Evolutionary conservation across 2,113 vertebrate genomes (phyloP), one percentile per base, ranked within the genome.

Genomic region (Prunella fulvescens): DNA sequence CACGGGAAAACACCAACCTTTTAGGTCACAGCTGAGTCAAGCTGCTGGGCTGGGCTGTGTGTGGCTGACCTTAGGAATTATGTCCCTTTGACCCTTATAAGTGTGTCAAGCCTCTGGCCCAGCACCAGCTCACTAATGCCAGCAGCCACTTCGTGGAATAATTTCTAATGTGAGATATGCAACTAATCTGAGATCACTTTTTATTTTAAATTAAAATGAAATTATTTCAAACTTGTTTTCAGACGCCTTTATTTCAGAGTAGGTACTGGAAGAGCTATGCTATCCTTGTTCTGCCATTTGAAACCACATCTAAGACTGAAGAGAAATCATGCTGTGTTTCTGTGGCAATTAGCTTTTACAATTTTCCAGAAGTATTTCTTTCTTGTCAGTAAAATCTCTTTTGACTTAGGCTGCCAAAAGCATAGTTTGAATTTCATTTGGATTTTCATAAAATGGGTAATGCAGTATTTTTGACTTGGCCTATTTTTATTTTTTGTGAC

Each of bases 311-410:
- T 90, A 37, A 93, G 70, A 71, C 48, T 3, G 3, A 89, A 60
- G 47, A 91, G 29, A 84, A 86, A 51, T 91, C 84, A 65, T 67
- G 37, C 58, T 88, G 71, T 60, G 64, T 95, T 87, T 57, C 66
- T 86, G 82, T 89, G 65, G 83, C 86, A 90, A 67, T 97, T 86
- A 91, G 51, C 31, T 91, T 93, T 93, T 74, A 71, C 72, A 57
- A 6, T 81, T 88, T 95, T 85, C 65, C 77, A 84, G 64, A 67
- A 86, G n/a, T 88, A 61, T 57, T 92, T 93, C 47, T 88, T 84
- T 91, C 62, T 90, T 81, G 53, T 74, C 54, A 73, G 72, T 81
- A 54, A 93, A 88, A 51, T 83, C 19, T 82, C 66, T 66, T 90
- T 91, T 80, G 67, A 82, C 47, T 92, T 82, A 40, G 80, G 6